Percentiles rank a stretch among this genome's conserved stretches.
Conservation (phyloP, 2,113 vertebrate species). For the Oryzias javanicus region DNA sequence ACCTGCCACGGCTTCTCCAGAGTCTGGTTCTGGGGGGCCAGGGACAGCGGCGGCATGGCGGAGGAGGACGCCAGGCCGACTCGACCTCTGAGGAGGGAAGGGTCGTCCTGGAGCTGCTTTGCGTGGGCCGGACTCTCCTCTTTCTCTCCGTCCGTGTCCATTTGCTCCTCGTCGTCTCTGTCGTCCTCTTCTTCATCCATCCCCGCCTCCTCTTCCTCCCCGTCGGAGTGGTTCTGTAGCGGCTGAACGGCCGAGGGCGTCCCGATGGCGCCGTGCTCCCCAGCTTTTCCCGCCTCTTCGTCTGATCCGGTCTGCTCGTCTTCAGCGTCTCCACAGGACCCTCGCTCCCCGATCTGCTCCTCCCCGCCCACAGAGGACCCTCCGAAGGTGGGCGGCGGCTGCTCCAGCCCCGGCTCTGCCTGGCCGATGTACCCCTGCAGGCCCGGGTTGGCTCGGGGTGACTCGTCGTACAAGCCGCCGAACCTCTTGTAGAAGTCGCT, state of each 20-base stretch:
- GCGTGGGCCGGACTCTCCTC: conserved; percentile 54
- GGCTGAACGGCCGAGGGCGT: conserved; percentile 71
- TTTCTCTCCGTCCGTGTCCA: conserved; percentile 67
- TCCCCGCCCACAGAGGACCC: conserved; percentile 73
- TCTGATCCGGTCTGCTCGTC: conserved; percentile 84
- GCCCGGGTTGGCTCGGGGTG: conserved; percentile 67
- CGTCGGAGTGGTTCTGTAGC: conserved; percentile 63
- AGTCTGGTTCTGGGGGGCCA: conserved; percentile 68
- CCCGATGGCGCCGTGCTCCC: conserved; percentile 63
- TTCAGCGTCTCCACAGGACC: conserved; percentile 86
- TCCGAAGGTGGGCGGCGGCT: conserved; percentile 69
- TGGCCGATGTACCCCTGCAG: conserved; percentile 78
- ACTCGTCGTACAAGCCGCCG: conserved; percentile 82
- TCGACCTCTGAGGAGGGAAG: conserved; percentile 66
- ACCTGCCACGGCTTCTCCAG: conserved; percentile 92
- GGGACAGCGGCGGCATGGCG: conserved; percentile 40
- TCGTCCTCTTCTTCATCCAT: conserved; percentile 68
- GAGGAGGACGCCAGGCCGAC: conserved; percentile 57
- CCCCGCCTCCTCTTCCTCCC: conserved; percentile 70
- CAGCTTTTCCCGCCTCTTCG: conserved; percentile 79
- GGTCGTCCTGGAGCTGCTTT: conserved; percentile 59
- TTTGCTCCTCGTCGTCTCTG: conserved; percentile 65
- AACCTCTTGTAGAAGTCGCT: conserved; percentile 96
- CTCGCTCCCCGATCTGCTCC: conserved; percentile 83
- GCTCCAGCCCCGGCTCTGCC: conserved; percentile 76